These are phyloP conservation scores for Nudaria mundana DNA, from an alignment of 2,888 invertebrate genomes.

Conservation along the genomic window DNA sequence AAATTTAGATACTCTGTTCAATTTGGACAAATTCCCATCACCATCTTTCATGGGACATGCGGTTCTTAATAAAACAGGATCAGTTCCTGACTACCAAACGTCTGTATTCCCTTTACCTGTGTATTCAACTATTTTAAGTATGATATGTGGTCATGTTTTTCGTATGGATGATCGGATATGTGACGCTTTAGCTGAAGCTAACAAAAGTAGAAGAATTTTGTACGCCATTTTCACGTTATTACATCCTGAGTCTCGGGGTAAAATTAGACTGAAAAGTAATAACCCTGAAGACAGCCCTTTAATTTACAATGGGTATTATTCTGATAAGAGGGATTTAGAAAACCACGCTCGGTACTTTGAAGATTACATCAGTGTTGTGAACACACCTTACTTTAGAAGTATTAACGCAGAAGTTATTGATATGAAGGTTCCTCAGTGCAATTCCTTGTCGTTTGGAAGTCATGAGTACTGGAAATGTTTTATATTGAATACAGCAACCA, in stretches of 20 bases:
- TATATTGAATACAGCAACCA: constrained; percentile 39
- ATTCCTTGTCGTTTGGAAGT: constrained; percentile 31
- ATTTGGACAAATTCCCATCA: constrained; percentile 32
- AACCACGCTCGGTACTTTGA: constrained; percentile 28
- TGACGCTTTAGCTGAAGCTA: constrained; percentile 25
- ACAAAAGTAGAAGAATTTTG: constrained; percentile 27
- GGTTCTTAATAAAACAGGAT: constrained; percentile 35
- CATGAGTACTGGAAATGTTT: constrained; percentile 56
- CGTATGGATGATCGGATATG: constrained; percentile 40
- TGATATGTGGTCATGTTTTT: constrained; percentile 37
- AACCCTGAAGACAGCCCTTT: constrained; percentile 40
- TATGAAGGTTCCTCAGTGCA: constrained; percentile 39
- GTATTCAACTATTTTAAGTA: constrained; percentile 21
- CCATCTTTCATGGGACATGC: constrained; percentile 41
- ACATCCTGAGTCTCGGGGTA: constrained; percentile 49
- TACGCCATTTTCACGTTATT: constrained; percentile 37
- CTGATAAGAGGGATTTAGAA: constrained; percentile 37
- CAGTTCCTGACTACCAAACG: constrained; percentile 47
- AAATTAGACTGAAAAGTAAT: constrained; percentile 35
- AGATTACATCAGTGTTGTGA: constrained; percentile 32
- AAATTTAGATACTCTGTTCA: constrained; percentile 28
- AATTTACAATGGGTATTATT: constrained; percentile 43
- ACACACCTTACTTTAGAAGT: constrained; percentile 36
- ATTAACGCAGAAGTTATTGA: constrained; percentile 30
- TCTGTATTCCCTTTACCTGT: constrained; percentile 31